Base-by-base conservation (phyloP, 2,888 invertebrate genomes). In the Andrena fulva region DNA sequence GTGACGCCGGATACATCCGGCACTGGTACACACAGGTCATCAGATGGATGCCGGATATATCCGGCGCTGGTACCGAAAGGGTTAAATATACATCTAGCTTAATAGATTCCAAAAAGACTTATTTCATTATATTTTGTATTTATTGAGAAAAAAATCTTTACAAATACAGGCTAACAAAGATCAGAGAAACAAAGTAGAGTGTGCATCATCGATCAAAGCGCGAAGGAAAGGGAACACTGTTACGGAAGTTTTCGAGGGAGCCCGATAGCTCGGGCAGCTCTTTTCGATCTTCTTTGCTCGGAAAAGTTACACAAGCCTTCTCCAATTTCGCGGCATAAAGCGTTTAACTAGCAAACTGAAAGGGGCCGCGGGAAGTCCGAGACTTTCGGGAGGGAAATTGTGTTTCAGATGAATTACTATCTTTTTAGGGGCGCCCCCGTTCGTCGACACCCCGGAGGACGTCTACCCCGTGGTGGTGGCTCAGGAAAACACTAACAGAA, bases 381-480 rank as follows among this genome's bases (percentile, higher is more conserved):
- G 42, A 6, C 8, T 24, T 67, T 31, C 29, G 20, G 10, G 54
- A 33, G 8, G 24, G 35, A 31, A 48, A 54, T 67, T 54, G 64
- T 27, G 78, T 68, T 67, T 10, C n/a, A 10, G 50, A 29, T 20
- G n/a, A 31, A 35, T 56, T 12, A 27, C 33, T 20, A 24, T n/a
- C 42, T 20, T 63, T 29, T 2, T 69, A 93, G 93, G 93, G 33
- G 50, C 62, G 7, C 89, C 91, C 8, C 93, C 93, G 0, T 89
- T 85, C 52, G 84, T 85, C 54, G 91, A 92, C 12, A 94, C 68
- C 0, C 94, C 96, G 0, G 90, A 88, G 16, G 96, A 96, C 7
- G 95, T 95, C 0, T 98, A 98, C 94, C 98, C 98, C 0, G 96
- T 96, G 0, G 95, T 97, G 0, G 95, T 97, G 5, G 95, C 94